Evolutionary conservation across 2,888 invertebrate genomes (phyloP).

Genomic region (Drosophila mimetica): DNA sequence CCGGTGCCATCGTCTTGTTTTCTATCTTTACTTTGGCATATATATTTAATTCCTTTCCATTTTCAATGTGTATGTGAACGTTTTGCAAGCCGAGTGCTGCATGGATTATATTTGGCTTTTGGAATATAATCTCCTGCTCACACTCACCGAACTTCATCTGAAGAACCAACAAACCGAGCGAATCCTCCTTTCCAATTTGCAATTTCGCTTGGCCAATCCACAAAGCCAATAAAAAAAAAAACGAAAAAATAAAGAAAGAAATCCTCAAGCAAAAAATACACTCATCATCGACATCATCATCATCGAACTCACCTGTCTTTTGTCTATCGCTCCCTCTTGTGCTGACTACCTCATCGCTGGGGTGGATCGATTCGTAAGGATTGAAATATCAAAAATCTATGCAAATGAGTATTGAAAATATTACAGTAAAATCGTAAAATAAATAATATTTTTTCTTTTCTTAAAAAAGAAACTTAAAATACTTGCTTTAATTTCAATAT

Average conservation of each 20-base stretch:
- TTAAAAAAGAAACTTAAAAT: too few species aligned
- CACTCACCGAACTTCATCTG: constrained; percentile 32
- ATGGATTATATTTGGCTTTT: constrained; percentile 72
- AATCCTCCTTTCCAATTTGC: constrained; percentile 26
- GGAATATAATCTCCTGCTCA: constrained; percentile 65
- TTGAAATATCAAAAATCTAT: not conserved
- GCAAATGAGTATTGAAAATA: too few species aligned
- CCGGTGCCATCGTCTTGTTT: constrained; percentile 52
- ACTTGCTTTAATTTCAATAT: too few species aligned
- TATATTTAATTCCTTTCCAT: constrained; percentile 37
- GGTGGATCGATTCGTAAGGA: constrained; percentile 12
- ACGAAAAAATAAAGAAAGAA: not conserved
- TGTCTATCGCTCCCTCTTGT: constrained; percentile 10
- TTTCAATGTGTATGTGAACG: constrained; percentile 71
- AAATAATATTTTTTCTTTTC: too few species aligned
- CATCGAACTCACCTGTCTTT: constrained; percentile 20
- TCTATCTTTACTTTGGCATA: constrained; percentile 34
- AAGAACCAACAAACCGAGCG: constrained; percentile 26
- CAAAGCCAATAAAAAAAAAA: not conserved
- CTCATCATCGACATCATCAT: constrained; percentile 16
- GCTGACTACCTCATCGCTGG: constrained; percentile 12
- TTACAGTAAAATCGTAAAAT: too few species aligned
- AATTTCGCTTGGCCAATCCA: constrained; percentile 29
- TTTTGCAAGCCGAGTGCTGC: constrained; percentile 68
- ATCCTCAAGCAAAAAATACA: constrained; percentile 18